Evolutionary conservation across 2,888 invertebrate species (phyloP).

Genomic region (Mechanitis messenoides): DNA sequence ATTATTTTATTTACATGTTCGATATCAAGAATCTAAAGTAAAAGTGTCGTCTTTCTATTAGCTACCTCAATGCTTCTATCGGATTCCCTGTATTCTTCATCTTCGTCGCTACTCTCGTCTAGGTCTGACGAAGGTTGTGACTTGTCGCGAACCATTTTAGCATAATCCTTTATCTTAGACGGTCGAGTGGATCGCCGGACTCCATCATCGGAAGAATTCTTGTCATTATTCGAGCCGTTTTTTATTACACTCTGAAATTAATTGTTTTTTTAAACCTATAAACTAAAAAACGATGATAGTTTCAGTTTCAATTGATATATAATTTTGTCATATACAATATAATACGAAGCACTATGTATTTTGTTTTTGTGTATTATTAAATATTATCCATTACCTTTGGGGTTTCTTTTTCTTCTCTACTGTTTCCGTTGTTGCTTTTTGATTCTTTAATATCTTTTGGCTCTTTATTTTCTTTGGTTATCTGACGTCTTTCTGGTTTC

Average conservation of each 20-base stretch:
- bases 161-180: conserved; percentile 74
- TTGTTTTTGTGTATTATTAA: not conserved
- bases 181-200: conserved; percentile 70
- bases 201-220: conserved; percentile 44
- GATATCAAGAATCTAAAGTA: no score
- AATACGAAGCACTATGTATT: not conserved
- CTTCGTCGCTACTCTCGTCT: conserved; percentile 34
- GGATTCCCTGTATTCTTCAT: conserved; percentile 30
- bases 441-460: conserved; percentile 54
- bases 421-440: conserved; percentile 38
- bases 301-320: no score
- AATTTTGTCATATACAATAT: no score
- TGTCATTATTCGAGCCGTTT: conserved; percentile 49
- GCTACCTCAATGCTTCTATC: conserved; percentile 26
- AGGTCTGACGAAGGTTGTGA: conserved; percentile 39
- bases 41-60: no score
- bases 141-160: conserved; percentile 72
- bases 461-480: conserved; percentile 63
- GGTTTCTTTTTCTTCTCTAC: conserved; percentile 43
- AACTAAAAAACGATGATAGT: no score
- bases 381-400: conserved; percentile 30
- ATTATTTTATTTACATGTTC: no score
- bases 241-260: conserved; percentile 49
- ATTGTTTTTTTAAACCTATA: not conserved
- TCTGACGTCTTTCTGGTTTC: conserved; percentile 45